phyloP scores from a whole-genome alignment of 1,140 invertebrate genomes.

The Thaumatotibia leucotreta region DNA sequence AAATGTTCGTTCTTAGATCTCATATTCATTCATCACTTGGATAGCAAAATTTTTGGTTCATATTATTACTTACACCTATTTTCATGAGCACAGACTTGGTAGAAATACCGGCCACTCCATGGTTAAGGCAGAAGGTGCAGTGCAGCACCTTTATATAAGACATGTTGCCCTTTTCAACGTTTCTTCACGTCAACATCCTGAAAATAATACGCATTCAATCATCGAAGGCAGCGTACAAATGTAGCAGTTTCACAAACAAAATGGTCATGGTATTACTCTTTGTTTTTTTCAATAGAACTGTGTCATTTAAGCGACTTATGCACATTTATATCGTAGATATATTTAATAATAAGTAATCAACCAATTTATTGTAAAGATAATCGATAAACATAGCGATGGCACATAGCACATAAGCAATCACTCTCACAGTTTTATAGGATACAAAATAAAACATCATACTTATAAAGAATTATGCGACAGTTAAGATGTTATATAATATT shows the following conservation, averaged over 20 bases:
- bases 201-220: conserved; percentile 17
- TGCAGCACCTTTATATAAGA: conserved; percentile 58
- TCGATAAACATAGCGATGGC: not conserved
- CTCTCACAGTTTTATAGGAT: not conserved
- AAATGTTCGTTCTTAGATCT: too few species aligned
- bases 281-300: not conserved
- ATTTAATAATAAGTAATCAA: not conserved
- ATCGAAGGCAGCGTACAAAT: not conserved
- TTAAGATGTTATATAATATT: not conserved
- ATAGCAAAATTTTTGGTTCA: not conserved
- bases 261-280: not conserved
- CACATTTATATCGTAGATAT: not conserved
- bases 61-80: conserved; percentile 44
- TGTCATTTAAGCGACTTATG: not conserved
- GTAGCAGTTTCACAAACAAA: not conserved
- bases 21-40: too few species aligned
- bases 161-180: conserved; percentile 35
- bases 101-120: conserved; percentile 41
- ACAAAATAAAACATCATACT: not conserved
- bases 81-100: conserved; percentile 50
- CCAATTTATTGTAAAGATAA: not conserved
- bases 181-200: conserved; percentile 53
- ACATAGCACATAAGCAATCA: not conserved
- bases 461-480: not conserved
- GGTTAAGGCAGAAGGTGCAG: conserved; percentile 52